These are phyloP conservation scores for Abrostola tripartita DNA, from an alignment of 2,888 invertebrate species.

Conservation along the genomic window DNA sequence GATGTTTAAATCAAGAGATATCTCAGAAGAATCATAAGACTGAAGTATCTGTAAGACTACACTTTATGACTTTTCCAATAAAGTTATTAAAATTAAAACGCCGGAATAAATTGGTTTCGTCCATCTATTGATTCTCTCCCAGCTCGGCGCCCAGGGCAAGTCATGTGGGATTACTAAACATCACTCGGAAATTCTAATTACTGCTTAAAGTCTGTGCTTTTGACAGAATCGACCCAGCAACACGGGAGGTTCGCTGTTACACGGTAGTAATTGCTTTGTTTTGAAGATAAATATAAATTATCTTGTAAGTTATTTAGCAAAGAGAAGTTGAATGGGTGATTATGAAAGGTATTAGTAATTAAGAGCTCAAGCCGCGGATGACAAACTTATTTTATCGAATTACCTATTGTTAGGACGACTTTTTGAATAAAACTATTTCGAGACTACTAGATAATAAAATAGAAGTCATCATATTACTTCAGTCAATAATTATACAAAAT, in stretches of 20 bases:
- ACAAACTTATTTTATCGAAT: too few species aligned
- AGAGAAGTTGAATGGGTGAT: background rate
- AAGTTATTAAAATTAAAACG: slow-evolving; percentile 37
- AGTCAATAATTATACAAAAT: too few species aligned
- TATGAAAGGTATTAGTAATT: background rate
- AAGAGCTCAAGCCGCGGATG: background rate
- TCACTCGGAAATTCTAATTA: background rate
- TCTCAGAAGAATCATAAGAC: slow-evolving; percentile 1
- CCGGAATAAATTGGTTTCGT: slow-evolving; percentile 29
- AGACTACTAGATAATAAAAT: too few species aligned
- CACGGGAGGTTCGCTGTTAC: background rate
- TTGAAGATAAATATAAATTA: background rate
- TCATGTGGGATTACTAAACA: slow-evolving; percentile 10
- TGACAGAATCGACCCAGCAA: background rate
- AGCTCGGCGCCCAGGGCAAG: slow-evolving; percentile 5
- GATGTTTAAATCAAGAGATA: background rate
- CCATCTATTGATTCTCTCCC: slow-evolving; percentile 8
- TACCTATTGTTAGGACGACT: too few species aligned
- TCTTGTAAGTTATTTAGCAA: background rate
- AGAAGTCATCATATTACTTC: too few species aligned
- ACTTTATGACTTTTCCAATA: slow-evolving; percentile 26
- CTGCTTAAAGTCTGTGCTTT: background rate
- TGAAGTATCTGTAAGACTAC: slow-evolving; percentile 17
- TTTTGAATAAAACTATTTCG: too few species aligned
- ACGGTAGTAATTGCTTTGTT: background rate